Evolutionary conservation across 2,888 invertebrate genomes (phyloP).

Genomic region (Odontothrips loti): DNA sequence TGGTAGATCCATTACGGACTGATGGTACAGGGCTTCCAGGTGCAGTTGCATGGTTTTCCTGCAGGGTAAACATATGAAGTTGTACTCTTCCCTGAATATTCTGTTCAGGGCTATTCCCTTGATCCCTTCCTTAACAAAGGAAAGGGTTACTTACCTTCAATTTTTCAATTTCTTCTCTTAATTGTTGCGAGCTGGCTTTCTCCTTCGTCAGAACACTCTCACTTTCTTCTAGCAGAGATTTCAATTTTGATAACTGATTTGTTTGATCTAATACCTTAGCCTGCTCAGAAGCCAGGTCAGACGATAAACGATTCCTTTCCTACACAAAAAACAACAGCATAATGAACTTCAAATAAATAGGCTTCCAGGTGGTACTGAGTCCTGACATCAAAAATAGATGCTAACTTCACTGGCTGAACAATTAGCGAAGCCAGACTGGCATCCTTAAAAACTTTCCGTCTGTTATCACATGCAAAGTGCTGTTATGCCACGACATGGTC

Average conservation of each 20-base stretch:
- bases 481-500: too few species aligned
- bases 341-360: neutral
- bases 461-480: too few species aligned
- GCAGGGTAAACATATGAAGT: neutral
- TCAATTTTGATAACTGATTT: neutral
- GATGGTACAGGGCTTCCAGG: slow-evolving; percentile 1
- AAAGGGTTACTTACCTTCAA: neutral
- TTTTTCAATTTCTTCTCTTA: slow-evolving; percentile 12
- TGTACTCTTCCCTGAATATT: too few species aligned
- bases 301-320: neutral
- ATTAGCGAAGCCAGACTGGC: too few species aligned
- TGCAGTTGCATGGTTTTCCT: neutral
- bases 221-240: slow-evolving; percentile 13
- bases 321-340: neutral
- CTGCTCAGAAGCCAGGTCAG: slow-evolving; percentile 20
- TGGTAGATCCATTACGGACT: neutral
- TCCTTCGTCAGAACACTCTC: neutral
- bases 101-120: too few species aligned
- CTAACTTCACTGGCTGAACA: too few species aligned
- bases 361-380: too few species aligned
- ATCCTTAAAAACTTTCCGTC: too few species aligned
- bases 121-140: too few species aligned
- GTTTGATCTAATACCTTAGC: slow-evolving; percentile 23
- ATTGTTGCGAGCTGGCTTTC: neutral
- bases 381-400: too few species aligned